phyloP scores from a whole-genome alignment of 2,888 invertebrate genomes.

The Eupithecia vulgata region DNA sequence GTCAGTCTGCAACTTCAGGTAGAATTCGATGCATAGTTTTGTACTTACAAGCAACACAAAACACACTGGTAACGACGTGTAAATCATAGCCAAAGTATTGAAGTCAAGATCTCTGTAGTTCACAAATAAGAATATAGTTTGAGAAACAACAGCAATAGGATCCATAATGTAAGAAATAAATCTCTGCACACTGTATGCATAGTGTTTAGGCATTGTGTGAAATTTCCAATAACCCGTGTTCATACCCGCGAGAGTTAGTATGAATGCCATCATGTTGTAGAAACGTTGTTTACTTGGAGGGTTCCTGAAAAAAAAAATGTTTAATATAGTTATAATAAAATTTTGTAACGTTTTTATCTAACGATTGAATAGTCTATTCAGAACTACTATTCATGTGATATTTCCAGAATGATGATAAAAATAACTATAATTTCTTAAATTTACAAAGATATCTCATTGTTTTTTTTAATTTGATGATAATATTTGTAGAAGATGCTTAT shows the following conservation, averaged over 20 bases:
- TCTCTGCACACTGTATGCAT: slow-evolving; percentile 18
- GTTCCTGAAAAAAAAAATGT: slow-evolving; percentile 30
- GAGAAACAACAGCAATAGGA: slow-evolving; percentile 15
- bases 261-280: slow-evolving; percentile 34
- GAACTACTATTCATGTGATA: background rate
- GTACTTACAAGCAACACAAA: slow-evolving; percentile 29
- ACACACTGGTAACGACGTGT: slow-evolving; percentile 27
- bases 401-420: too few species aligned
- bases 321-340: too few species aligned
- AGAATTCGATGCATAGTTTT: background rate
- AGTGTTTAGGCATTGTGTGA: slow-evolving; percentile 30
- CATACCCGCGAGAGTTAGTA: slow-evolving; percentile 16
- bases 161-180: background rate
- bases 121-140: slow-evolving; percentile 28
- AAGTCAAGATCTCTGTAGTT: slow-evolving; percentile 34
- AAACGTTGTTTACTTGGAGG: slow-evolving; percentile 39
- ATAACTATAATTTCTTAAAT: background rate
- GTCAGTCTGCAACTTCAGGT: background rate
- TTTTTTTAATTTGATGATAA: too few species aligned
- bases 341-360: background rate
- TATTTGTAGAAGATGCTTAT: too few species aligned
- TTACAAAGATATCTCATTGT: background rate
- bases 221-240: slow-evolving; percentile 26
- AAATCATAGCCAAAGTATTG: slow-evolving; percentile 31
- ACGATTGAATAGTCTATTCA: background rate